Base-by-base conservation (phyloP, 2,888 invertebrate species). In the Quadriops clusia region DNA sequence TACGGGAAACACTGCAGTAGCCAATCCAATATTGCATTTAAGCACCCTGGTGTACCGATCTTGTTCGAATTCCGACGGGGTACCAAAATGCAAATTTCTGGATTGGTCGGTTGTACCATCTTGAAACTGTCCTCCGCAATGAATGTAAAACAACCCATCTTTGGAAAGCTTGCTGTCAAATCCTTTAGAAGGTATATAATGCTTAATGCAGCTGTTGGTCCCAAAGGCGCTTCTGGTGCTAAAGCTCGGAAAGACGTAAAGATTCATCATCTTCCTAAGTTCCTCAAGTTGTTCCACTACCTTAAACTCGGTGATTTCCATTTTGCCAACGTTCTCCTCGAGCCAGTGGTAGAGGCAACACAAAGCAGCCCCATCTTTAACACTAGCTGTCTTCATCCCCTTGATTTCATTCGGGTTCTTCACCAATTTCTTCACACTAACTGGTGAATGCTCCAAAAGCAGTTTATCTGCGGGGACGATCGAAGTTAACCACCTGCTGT, bases 71-170 rank as follows among this genome's bases (percentile, higher is more conserved):
- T 61, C 57, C 0, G 77, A 74, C 2, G 91, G 89, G 4, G 61
- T 64, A 0, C 91, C 93, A 55, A 84, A 84, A 59, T 91, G 90
- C 12, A 90, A 64, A 0, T 93, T 93, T 36, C 93, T 71, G 0
- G 90, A 85, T 0, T 93, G 78, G 47, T 89, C 83, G 2, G 93
- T 93, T 2, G 93, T 93, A 11, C 93, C 93, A 64, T 91, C 90
- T n/a, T n/a, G n/a, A n/a, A n/a, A n/a, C n/a, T n/a, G n/a, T n/a
- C n/a, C n/a, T n/a, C n/a, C n/a, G n/a, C n/a, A n/a, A n/a, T n/a
- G n/a, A n/a, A n/a, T n/a, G n/a, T n/a, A n/a, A n/a, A n/a, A n/a
- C n/a, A n/a, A n/a, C n/a, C n/a, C n/a, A n/a, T n/a, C n/a, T n/a
- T n/a, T n/a, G n/a, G n/a, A n/a, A n/a, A n/a, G n/a, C n/a, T n/a